A percentile compares a stretch with the other conserved stretches of the same genome.
phyloP scores from a whole-genome alignment of 2,797 vertebrate genomes.

The Sebastolobus altivelis region DNA sequence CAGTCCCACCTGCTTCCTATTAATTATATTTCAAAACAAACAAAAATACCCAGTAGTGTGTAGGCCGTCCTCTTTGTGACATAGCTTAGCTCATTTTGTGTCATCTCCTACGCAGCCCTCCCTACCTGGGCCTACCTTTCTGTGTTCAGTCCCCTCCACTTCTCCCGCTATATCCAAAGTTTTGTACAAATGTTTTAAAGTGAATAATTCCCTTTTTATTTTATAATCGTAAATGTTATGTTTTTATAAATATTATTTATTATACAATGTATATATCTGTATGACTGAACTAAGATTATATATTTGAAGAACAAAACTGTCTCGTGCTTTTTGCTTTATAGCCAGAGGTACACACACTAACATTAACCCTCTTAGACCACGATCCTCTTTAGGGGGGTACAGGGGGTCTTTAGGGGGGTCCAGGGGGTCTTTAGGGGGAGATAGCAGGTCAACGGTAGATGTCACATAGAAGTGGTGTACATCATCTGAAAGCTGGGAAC shows the following conservation, averaged over 20 bases:
- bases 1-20: conserved; percentile 76
- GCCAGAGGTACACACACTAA: neutral
- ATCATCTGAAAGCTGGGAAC: no score
- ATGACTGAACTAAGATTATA: conserved; percentile 99
- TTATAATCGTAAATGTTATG: conserved; percentile 98
- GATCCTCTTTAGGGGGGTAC: no score
- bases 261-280: conserved; percentile 99
- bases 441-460: no score
- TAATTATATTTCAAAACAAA: conserved; percentile 78
- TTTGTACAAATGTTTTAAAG: conserved; percentile 97
- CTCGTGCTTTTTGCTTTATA: conserved; percentile 62
- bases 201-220: conserved; percentile 96
- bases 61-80: conserved; percentile 66
- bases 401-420: no score
- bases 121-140: conserved; percentile 63
- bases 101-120: conserved; percentile 76
- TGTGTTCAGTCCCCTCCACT: conserved; percentile 52
- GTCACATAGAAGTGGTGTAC: no score
- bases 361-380: no score
- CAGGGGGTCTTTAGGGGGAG: no score
- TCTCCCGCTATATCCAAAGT: conserved; percentile 95
- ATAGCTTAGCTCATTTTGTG: conserved; percentile 84
- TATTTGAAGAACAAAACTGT: conserved; percentile 96
- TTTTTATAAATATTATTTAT: conserved; percentile 99
- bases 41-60: conserved; percentile 68